Percentiles rank a stretch among this genome's conserved stretches.
These are phyloP conservation scores for Miichthys miiuy DNA, from an alignment of 2,797 vertebrate species.

Conservation along the genomic window DNA sequence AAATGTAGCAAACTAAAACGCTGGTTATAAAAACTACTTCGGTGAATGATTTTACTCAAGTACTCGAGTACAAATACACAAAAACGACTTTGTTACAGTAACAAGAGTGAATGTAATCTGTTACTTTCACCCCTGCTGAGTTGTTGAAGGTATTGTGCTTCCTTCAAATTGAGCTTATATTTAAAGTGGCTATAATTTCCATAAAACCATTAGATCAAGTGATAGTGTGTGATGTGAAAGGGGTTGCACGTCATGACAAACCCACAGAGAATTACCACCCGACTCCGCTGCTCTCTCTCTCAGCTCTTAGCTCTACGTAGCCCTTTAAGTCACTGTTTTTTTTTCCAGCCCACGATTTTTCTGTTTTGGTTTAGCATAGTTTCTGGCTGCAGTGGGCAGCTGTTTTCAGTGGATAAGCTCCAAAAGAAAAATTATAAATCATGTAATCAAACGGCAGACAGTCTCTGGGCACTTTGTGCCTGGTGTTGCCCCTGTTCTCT, in stretches of 20 bases:
- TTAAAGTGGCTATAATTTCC: not conserved
- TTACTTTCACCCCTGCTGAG: no score
- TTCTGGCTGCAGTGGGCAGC: not conserved
- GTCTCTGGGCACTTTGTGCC: not conserved
- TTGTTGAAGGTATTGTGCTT: not conserved
- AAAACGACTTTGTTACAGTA: no score
- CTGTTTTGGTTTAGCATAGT: not conserved
- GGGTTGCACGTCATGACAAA: not conserved
- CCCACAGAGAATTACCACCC: not conserved
- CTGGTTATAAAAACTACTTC: no score
- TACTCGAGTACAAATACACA: no score
- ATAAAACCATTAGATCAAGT: not conserved
- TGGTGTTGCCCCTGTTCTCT: not conserved
- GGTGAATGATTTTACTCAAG: no score
- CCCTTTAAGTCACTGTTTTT: not conserved
- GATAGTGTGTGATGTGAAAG: not conserved
- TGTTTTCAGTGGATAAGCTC: conserved; percentile 9
- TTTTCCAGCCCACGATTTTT: not conserved
- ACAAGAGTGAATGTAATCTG: no score
- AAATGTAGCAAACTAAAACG: no score
- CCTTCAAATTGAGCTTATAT: not conserved
- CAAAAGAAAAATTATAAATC: not conserved
- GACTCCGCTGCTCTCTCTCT: not conserved
- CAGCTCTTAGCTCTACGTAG: not conserved
- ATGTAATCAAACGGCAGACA: not conserved